These are phyloP conservation scores for Murina feae DNA, from an alignment of 2,113 vertebrate species.

Conservation along the genomic window DNA sequence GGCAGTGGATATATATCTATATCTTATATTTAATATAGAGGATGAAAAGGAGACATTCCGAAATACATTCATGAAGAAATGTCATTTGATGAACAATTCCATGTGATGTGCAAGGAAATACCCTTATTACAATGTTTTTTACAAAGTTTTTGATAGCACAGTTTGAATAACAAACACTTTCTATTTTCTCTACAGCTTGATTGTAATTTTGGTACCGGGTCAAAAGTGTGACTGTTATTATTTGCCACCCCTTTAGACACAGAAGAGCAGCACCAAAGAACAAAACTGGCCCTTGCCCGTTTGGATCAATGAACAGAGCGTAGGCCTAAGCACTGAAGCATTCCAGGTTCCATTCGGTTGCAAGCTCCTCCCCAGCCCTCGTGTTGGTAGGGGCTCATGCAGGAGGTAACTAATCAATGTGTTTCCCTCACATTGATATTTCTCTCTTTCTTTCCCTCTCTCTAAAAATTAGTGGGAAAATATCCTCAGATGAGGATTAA, in stretches of 20 bases:
- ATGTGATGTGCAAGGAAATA: neutral
- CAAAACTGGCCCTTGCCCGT: neutral
- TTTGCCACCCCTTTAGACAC: neutral
- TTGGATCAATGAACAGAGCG: no score
- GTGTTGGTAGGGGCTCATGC: no score
- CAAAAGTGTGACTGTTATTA: neutral
- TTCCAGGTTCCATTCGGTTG: no score
- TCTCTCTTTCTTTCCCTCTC: no score
- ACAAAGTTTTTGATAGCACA: neutral
- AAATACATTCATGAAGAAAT: neutral
- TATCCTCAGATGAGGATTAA: no score
- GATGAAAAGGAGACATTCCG: neutral
- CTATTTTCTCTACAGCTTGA: neutral
- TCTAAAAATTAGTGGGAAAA: no score
- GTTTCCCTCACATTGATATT: no score
- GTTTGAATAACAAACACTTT: neutral
- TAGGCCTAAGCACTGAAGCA: no score
- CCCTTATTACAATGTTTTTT: neutral
- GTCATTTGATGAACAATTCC: neutral
- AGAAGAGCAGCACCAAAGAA: neutral
- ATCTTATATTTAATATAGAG: no score
- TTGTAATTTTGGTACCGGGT: neutral
- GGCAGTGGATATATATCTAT: fast-evolving
- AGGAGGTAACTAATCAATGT: no score
- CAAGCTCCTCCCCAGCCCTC: no score